Conservation (phyloP, 2,113 vertebrate genomes). For the Blennius ocellaris region DNA sequence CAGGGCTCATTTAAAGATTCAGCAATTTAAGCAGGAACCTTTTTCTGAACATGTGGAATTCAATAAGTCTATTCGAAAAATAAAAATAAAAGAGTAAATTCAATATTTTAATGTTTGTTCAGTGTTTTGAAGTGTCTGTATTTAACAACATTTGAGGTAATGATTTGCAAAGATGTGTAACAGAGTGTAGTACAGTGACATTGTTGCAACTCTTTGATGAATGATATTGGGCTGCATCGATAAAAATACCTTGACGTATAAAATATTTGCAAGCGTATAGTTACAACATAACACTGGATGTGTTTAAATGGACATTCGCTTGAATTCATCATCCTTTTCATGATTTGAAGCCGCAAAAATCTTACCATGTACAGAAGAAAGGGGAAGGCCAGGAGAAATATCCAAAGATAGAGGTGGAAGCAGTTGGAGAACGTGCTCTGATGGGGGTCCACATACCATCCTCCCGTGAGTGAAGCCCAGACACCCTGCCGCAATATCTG, state of each 20-base stretch:
- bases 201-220: not conserved
- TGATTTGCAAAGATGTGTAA: slow-evolving; percentile 2
- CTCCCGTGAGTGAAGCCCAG: slow-evolving; percentile 92
- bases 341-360: not conserved
- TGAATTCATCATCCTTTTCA: not conserved
- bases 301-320: not conserved
- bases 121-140: not conserved
- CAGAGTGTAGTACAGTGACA: not conserved
- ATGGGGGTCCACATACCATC: slow-evolving; percentile 95
- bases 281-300: too few species aligned
- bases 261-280: not conserved
- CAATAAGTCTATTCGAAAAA: too few species aligned
- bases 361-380: slow-evolving; percentile 94
- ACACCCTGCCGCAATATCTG: slow-evolving; percentile 93
- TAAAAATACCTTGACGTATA: not conserved
- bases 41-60: too few species aligned
- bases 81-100: not conserved
- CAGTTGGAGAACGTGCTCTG: slow-evolving; percentile 95
- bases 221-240: not conserved
- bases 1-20: not conserved
- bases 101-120: not conserved
- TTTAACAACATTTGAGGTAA: not conserved
- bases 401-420: slow-evolving; percentile 94
- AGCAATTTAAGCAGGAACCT: not conserved
- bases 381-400: slow-evolving; percentile 90